phyloP scores from a whole-genome alignment of 2,113 vertebrate genomes.

The Balaenoptera acutorostrata region DNA sequence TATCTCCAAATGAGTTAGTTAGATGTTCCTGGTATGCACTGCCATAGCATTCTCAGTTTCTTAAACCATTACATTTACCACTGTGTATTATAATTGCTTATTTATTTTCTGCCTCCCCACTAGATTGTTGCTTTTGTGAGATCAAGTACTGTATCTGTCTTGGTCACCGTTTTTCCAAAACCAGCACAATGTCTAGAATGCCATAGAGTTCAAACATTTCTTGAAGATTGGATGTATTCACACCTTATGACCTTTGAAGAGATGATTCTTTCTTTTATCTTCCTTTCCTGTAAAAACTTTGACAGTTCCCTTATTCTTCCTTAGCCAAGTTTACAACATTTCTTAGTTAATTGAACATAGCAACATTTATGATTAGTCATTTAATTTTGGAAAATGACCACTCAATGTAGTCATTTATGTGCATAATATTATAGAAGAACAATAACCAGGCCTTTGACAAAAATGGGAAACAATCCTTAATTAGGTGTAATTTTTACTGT shows the following conservation, averaged over 20 bases:
- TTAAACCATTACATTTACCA: background rate
- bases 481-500: background rate
- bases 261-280: background rate
- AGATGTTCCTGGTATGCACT: background rate
- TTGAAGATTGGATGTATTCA: background rate
- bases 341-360: background rate
- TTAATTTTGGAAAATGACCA: constrained; percentile 6
- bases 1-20: background rate
- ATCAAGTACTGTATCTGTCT: background rate
- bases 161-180: constrained; percentile 29
- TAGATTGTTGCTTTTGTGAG: background rate
- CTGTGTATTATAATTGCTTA: background rate
- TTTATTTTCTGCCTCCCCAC: constrained; percentile 21
- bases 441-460: background rate
- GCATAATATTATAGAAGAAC: background rate
- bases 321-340: background rate
- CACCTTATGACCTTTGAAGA: background rate
- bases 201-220: background rate
- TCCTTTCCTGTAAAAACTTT: background rate
- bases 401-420: background rate
- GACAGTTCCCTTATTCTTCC: background rate
- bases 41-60: background rate
- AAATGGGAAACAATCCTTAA: background rate
- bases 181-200: background rate
- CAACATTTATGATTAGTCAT: background rate